phyloP scores from a whole-genome alignment of 2,888 invertebrate genomes.

The Tortricodes alternella region DNA sequence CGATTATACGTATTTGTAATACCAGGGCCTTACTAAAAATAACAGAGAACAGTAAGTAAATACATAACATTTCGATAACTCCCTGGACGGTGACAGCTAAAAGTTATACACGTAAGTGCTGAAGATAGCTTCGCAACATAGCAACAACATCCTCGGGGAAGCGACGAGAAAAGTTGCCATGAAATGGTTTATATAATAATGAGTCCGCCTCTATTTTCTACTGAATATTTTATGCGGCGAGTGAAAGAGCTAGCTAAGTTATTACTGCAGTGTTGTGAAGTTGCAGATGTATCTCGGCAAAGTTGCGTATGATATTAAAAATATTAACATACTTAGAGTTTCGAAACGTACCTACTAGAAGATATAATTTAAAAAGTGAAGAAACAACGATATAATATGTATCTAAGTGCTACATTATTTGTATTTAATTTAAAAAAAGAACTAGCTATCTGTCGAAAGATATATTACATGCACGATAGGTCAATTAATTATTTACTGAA shows the following conservation, averaged over 20 bases:
- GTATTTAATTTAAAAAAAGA: too few relatives aligned
- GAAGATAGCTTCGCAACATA: conserved; percentile 35
- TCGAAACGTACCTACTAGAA: too few relatives aligned
- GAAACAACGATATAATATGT: too few relatives aligned
- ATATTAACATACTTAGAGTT: conserved; percentile 2
- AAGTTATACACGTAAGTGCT: conserved; percentile 10
- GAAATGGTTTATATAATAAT: conserved; percentile 57
- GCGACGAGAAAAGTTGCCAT: conserved; percentile 45
- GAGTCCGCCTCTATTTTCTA: conserved; percentile 46
- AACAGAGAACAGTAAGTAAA: too few relatives aligned
- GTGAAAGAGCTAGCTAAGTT: conserved; percentile 32
- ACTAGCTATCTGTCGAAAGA: too few relatives aligned
- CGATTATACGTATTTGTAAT: too few relatives aligned
- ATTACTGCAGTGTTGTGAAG: conserved; percentile 21
- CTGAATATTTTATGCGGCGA: conserved; percentile 59
- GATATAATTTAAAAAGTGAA: too few relatives aligned
- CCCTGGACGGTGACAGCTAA: not conserved
- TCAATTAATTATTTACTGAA: too few relatives aligned
- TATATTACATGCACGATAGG: too few relatives aligned
- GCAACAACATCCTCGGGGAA: conserved; percentile 41
- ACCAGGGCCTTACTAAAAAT: too few relatives aligned
- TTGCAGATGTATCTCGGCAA: conserved; percentile 13
- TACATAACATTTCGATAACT: not conserved
- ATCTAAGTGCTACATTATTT: too few relatives aligned
- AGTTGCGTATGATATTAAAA: conserved; percentile 1